A percentile compares a stretch with the other conserved stretches of the same genome.
These are phyloP conservation scores for Plusia festucae DNA, from an alignment of 2,888 invertebrate genomes.

Conservation along the genomic window DNA sequence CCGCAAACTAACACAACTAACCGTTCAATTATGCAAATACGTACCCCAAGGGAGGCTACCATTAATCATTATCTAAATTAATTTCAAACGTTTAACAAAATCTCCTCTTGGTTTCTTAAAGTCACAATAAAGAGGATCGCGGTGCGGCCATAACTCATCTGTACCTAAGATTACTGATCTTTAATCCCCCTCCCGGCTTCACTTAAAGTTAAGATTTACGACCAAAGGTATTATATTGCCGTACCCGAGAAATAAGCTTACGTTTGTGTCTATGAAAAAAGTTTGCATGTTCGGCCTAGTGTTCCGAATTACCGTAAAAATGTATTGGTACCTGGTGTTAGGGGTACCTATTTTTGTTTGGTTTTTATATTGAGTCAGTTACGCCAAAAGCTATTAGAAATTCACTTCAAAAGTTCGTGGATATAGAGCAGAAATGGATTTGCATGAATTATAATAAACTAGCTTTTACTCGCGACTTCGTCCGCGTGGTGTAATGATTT, in stretches of 20 bases:
- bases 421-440: too few relatives aligned
- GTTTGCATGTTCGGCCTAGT: conserved; percentile 69
- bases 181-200: conserved; percentile 91
- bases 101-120: conserved; percentile 89
- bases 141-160: conserved; percentile 91
- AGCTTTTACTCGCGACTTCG: too few relatives aligned
- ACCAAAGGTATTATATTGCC: conserved; percentile 91
- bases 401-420: too few relatives aligned
- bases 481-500: too few relatives aligned
- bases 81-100: conserved; percentile 88
- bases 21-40: conserved; percentile 86
- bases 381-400: background rate
- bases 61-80: conserved; percentile 90
- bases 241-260: conserved; percentile 84
- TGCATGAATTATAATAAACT: too few relatives aligned
- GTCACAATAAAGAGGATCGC: conserved; percentile 89
- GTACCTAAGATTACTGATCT: conserved; percentile 93
- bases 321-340: background rate
- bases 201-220: conserved; percentile 93
- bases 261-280: conserved; percentile 83
- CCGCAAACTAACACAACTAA: conserved; percentile 63
- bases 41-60: conserved; percentile 62
- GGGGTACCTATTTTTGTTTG: conserved; percentile 8
- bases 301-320: conserved; percentile 33
- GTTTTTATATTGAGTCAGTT: background rate